Evolutionary conservation across 2,888 invertebrate genomes (phyloP).

Genomic region (Cataglyphis albicans): DNA sequence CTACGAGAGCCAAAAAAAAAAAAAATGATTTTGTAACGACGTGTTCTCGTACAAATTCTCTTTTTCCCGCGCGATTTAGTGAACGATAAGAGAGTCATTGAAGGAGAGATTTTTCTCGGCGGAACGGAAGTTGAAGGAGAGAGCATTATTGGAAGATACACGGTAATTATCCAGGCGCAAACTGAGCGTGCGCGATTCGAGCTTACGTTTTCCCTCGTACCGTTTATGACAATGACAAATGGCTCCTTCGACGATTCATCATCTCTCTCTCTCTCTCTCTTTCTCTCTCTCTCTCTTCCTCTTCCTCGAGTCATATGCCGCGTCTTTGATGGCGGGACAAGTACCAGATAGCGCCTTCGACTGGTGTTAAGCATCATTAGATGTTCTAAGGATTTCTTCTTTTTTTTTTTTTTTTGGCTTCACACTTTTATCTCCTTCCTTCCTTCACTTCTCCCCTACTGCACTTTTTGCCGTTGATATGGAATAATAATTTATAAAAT

Average conservation of each 20-base stretch:
- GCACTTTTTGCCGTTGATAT: background rate
- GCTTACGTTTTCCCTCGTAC: slow-evolving; percentile 62
- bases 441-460: background rate
- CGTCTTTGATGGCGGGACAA: slow-evolving; percentile 66
- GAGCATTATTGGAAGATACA: slow-evolving; percentile 66
- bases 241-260: slow-evolving; percentile 77
- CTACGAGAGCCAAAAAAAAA: too few relatives aligned
- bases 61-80: background rate
- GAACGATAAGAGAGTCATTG: slow-evolving; percentile 4
- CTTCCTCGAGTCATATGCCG: background rate
- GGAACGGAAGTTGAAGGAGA: slow-evolving; percentile 39
- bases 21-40: too few relatives aligned
- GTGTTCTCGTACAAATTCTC: background rate
- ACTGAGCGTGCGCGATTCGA: slow-evolving; percentile 60
- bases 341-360: slow-evolving; percentile 22
- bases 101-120: slow-evolving; percentile 34
- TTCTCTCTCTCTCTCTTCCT: background rate
- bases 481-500: background rate
- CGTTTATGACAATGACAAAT: slow-evolving; percentile 81
- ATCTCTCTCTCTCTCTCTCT: slow-evolving; percentile 49
- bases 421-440: slow-evolving; percentile 12
- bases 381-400: slow-evolving; percentile 54
- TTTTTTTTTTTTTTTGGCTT: slow-evolving; percentile 57
- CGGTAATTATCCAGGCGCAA: slow-evolving; percentile 74
- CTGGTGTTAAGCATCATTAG: slow-evolving; percentile 30